Conservation (phyloP, 2,113 vertebrate genomes). For the Upupa epops region DNA sequence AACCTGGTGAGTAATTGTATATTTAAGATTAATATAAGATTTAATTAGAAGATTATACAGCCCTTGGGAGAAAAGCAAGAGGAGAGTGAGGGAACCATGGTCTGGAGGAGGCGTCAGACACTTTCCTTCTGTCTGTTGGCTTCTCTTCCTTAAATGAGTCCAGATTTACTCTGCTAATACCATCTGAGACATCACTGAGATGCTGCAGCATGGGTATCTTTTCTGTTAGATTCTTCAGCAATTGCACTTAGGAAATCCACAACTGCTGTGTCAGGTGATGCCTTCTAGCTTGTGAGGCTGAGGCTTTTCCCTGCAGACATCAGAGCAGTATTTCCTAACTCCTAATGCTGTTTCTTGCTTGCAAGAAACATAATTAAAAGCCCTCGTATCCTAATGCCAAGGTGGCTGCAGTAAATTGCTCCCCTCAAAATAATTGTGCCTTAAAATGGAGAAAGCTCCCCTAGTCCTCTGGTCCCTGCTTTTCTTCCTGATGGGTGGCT, state of each 20-base stretch:
- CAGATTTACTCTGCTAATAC: neutral
- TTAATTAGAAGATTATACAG: no score
- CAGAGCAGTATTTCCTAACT: neutral
- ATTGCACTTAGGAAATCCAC: neutral
- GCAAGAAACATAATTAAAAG: neutral
- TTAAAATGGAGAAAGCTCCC: neutral
- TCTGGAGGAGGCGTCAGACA: neutral
- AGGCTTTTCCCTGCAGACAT: neutral
- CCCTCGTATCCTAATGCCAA: rapidly evolving
- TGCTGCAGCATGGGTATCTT: rapidly evolving
- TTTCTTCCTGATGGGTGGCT: rapidly evolving
- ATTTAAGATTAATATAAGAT: no score
- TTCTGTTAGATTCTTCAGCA: neutral
- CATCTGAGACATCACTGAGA: neutral
- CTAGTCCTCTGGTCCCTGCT: neutral
- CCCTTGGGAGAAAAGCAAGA: neutral
- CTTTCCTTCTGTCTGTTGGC: neutral
- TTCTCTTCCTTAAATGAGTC: neutral
- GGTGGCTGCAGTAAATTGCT: neutral
- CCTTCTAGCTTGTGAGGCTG: neutral
- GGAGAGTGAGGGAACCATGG: neutral
- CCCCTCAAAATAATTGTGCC: neutral
- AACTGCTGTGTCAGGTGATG: neutral
- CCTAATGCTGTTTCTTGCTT: neutral
- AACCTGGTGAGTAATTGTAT: neutral